A percentile compares a stretch with the other conserved stretches of the same genome.
Conservation (phyloP, 2,888 invertebrate species). For the Eubasilissa splendida region DNA sequence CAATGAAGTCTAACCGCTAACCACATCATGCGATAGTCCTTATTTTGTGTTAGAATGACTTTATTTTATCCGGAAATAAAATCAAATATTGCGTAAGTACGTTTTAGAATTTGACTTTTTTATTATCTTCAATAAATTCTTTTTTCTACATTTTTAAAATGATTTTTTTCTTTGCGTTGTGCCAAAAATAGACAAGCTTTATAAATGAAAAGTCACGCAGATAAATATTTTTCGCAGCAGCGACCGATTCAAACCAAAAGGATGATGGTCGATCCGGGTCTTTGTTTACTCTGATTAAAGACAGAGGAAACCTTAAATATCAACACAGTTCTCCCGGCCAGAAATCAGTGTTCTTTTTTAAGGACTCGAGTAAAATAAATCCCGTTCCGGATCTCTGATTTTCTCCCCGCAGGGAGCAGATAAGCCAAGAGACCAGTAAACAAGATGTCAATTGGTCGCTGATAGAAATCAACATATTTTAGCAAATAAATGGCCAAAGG, state of each 20-base stretch:
- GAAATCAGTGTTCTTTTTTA: conserved; percentile 38
- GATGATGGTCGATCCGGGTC: conserved; percentile 5
- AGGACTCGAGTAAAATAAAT: conserved; percentile 36
- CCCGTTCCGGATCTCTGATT: conserved; percentile 41
- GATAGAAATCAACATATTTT: conserved; percentile 48
- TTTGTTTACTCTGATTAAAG: conserved; percentile 51
- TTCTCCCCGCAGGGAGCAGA: conserved; percentile 21
- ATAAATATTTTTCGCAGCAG: too few species aligned
- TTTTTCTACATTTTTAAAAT: too few species aligned
- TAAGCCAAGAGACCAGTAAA: conserved; percentile 43
- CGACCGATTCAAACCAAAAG: background rate
- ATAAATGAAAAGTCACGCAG: too few species aligned
- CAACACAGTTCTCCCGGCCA: background rate
- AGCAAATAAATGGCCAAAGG: conserved; percentile 31
- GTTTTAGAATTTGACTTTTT: too few species aligned
- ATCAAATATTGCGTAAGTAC: too few species aligned
- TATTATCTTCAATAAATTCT: too few species aligned
- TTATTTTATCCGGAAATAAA: too few species aligned
- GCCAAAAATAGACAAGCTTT: too few species aligned
- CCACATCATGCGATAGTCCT: too few species aligned
- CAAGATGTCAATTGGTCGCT: conserved; percentile 50
- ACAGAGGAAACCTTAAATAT: conserved; percentile 37
- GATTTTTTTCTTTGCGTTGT: too few species aligned
- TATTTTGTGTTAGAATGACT: too few species aligned
- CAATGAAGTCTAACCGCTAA: too few species aligned